phyloP scores from a whole-genome alignment of 2,888 invertebrate species.

The Harmothoe impar region DNA sequence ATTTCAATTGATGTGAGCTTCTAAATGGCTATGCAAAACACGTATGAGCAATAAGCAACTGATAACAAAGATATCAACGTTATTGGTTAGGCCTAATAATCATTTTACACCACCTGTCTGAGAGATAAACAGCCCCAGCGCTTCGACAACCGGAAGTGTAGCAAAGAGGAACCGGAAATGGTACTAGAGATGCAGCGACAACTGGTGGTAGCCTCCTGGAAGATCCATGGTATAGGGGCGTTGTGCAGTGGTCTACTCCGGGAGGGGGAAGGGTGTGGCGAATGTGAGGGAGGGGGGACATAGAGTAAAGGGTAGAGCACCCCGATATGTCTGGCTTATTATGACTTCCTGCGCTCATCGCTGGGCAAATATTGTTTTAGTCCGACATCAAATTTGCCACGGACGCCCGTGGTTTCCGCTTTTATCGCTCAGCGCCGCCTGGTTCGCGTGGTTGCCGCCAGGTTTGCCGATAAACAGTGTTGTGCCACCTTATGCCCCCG shows the following conservation, averaged over 20 bases:
- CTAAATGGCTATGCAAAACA: too few species aligned
- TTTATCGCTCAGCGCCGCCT: constrained; percentile 18
- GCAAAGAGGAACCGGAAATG: constrained; percentile 28
- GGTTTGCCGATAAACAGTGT: constrained; percentile 48
- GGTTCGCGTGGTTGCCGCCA: constrained; percentile 9
- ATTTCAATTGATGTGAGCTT: too few species aligned
- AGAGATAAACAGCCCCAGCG: not conserved
- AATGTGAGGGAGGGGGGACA: not conserved
- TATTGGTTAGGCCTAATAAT: too few species aligned
- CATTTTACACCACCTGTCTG: too few species aligned
- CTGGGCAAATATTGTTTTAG: constrained; percentile 42
- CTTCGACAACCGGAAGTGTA: not conserved
- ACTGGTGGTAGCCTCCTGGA: not conserved
- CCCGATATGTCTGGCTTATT: constrained; percentile 19
- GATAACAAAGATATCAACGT: too few species aligned
- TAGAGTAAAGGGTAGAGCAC: not conserved
- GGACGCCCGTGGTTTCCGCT: constrained; percentile 4
- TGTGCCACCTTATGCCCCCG: constrained; percentile 52
- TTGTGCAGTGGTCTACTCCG: not conserved
- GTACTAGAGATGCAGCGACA: not conserved
- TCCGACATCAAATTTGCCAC: constrained; percentile 41
- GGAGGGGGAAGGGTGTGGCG: not conserved
- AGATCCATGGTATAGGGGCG: too few species aligned
- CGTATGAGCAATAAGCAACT: too few species aligned
- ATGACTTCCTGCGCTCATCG: not conserved